A percentile compares a stretch with the other conserved stretches of the same genome.
These are phyloP conservation scores for Tachina fera DNA, from an alignment of 2,888 invertebrate genomes.

Conservation along the genomic window DNA sequence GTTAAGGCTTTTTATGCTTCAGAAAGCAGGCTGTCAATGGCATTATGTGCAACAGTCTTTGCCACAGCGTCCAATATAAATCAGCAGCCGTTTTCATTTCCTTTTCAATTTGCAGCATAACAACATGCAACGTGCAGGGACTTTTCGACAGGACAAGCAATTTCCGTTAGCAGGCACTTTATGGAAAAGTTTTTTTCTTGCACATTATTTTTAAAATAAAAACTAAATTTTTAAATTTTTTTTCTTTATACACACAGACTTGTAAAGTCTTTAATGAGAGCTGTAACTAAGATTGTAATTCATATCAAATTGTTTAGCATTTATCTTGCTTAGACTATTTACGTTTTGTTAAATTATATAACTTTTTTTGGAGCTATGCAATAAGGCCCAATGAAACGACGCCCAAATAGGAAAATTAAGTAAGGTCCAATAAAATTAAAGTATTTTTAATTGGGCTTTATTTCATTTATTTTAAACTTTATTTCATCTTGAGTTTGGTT, in stretches of 20 bases:
- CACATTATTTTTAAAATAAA: too few species aligned
- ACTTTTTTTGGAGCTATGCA: too few species aligned
- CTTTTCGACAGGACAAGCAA: conserved; percentile 47
- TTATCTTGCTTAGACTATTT: too few species aligned
- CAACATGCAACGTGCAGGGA: not conserved
- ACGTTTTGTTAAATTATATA: too few species aligned
- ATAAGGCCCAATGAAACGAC: too few species aligned
- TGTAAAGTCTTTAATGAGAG: not conserved
- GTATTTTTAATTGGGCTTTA: too few species aligned
- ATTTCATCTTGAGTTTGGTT: too few species aligned
- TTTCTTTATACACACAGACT: not conserved
- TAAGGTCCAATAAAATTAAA: too few species aligned
- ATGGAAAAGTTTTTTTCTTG: not conserved
- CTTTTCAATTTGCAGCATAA: conserved; percentile 18
- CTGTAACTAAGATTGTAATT: not conserved
- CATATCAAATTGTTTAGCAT: not conserved
- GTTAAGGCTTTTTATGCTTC: not conserved
- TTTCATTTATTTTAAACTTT: too few species aligned
- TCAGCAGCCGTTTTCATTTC: conserved; percentile 35
- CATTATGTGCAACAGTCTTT: not conserved
- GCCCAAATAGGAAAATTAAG: too few species aligned
- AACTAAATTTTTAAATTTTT: too few species aligned
- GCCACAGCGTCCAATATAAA: not conserved
- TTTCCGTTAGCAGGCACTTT: conserved; percentile 21
- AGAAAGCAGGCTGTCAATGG: not conserved